phyloP scores from a whole-genome alignment of 2,797 vertebrate genomes.

The Chanos chanos region DNA sequence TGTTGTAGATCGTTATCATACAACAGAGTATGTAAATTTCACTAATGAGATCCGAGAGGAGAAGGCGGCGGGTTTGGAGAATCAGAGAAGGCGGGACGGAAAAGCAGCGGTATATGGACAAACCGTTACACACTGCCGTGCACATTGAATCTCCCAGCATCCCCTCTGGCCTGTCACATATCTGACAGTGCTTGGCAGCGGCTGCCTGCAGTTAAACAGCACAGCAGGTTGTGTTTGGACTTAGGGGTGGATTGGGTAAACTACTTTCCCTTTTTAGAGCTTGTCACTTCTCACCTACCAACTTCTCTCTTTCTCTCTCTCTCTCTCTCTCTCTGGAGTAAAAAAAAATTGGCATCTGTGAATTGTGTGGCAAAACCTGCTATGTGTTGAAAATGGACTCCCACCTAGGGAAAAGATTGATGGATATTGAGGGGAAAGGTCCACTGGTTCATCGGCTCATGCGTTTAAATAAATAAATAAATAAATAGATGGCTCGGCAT shows the following conservation, averaged over 20 bases:
- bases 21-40: too few relatives aligned
- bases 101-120: constrained; percentile 11
- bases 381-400: constrained; percentile 9
- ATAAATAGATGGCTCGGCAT: too few relatives aligned
- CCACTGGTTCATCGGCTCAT: too few relatives aligned
- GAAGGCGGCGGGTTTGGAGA: background rate
- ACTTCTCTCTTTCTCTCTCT: background rate
- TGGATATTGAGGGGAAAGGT: background rate
- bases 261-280: background rate
- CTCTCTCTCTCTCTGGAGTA: background rate
- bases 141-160: background rate
- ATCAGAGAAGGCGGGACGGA: constrained; percentile 19
- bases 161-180: constrained; percentile 6
- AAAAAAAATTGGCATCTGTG: constrained; percentile 22
- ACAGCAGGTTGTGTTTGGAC: background rate
- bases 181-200: constrained; percentile 9
- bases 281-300: background rate
- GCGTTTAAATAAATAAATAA: too few relatives aligned
- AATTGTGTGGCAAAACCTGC: constrained; percentile 15
- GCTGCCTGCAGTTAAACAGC: background rate
- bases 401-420: background rate
- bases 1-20: too few relatives aligned
- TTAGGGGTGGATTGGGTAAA: background rate
- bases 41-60: too few relatives aligned
- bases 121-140: constrained; percentile 8